These are phyloP conservation scores for Hemaris fuciformis DNA, from an alignment of 2,888 invertebrate genomes.

Conservation along the genomic window DNA sequence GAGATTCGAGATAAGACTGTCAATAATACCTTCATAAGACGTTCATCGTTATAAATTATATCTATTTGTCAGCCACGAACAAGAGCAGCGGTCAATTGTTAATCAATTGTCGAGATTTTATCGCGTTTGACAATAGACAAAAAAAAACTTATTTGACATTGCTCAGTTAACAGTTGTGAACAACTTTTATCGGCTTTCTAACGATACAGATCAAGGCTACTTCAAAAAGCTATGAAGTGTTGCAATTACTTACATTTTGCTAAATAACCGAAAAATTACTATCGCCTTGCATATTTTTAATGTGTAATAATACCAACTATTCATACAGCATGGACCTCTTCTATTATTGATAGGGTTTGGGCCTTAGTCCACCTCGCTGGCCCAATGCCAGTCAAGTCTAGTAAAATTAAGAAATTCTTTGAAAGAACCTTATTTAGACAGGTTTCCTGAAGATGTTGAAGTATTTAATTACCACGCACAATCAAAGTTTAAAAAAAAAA, in stretches of 20 bases:
- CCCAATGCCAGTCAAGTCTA: too few species aligned
- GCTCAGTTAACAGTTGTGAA: conserved; percentile 8
- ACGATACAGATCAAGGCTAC: neutral
- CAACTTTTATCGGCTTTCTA: neutral
- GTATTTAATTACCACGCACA: too few species aligned
- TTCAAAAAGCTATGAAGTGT: neutral
- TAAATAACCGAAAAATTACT: neutral
- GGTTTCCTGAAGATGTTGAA: too few species aligned
- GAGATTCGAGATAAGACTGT: neutral
- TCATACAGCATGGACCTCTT: too few species aligned
- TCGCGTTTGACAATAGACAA: conserved; percentile 8
- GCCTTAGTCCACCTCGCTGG: too few species aligned
- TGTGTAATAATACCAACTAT: too few species aligned
- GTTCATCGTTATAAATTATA: neutral
- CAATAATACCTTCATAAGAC: neutral
- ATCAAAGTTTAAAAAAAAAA: too few species aligned
- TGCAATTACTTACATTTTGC: neutral
- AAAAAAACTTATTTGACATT: conserved; percentile 12
- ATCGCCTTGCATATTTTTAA: neutral
- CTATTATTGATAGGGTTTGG: too few species aligned
- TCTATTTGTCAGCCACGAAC: neutral
- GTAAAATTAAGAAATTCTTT: too few species aligned
- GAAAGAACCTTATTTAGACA: too few species aligned
- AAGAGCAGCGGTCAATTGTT: conserved; percentile 2
- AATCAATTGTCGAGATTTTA: conserved; percentile 10